These are phyloP conservation scores for Machaerirhynchus nigripectus DNA, from an alignment of 2,113 vertebrate genomes.

Conservation along the genomic window DNA sequence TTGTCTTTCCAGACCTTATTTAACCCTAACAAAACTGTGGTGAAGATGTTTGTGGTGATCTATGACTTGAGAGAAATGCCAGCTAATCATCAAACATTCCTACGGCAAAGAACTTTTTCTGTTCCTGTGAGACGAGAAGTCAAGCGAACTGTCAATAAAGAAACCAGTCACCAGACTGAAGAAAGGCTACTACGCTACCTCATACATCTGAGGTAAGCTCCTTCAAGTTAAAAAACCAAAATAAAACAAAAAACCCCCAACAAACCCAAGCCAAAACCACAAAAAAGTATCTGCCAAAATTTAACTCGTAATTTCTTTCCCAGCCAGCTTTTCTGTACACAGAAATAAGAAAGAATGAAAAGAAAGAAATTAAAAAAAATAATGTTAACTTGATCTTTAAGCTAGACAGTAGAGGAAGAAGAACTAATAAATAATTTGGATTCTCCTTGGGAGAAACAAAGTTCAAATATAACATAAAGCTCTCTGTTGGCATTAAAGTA, in stretches of 20 bases:
- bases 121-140: slow-evolving; percentile 91
- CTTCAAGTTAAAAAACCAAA: neutral
- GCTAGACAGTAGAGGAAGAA: neutral
- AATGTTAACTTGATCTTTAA: neutral
- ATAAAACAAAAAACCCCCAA: neutral
- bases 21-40: slow-evolving; percentile 99
- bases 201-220: slow-evolving; percentile 92
- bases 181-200: slow-evolving; percentile 97
- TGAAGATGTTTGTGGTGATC: slow-evolving; percentile 99
- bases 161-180: slow-evolving; percentile 77
- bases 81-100: slow-evolving; percentile 98
- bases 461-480: neutral
- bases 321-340: neutral
- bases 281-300: neutral
- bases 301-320: neutral
- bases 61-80: slow-evolving; percentile 97
- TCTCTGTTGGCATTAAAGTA: neutral
- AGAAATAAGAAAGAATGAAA: neutral
- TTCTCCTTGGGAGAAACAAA: neutral
- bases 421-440: neutral
- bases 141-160: slow-evolving; percentile 83
- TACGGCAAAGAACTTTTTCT: slow-evolving; percentile 97
- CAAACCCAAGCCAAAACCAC: neutral
- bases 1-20: slow-evolving; percentile 93
- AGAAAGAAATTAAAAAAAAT: neutral